These are phyloP conservation scores for Distichodus sexfasciatus DNA, from an alignment of 2,797 vertebrate species.

Conservation along the genomic window DNA sequence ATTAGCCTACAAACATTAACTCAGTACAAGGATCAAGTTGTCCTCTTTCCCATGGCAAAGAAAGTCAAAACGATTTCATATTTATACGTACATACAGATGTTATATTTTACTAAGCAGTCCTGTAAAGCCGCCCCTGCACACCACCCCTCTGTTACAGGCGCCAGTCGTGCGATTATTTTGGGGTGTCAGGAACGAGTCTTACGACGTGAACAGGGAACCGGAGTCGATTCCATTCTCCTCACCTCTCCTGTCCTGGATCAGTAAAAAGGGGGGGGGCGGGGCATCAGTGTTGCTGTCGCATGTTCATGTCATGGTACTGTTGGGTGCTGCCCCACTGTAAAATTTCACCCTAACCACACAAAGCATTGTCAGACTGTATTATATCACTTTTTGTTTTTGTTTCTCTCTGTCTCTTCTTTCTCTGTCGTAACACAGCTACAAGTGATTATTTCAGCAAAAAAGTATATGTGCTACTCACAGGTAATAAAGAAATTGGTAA, in stretches of 20 bases:
- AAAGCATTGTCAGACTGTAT: constrained; percentile 44
- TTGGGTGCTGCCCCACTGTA: constrained; percentile 47
- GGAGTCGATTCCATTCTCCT: constrained; percentile 40
- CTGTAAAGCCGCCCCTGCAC: constrained; percentile 27
- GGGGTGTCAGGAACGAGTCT: constrained; percentile 30
- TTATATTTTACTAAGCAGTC: constrained; percentile 71
- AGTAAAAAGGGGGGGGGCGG: constrained; percentile 18
- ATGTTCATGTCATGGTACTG: constrained; percentile 47
- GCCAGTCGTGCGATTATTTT: constrained; percentile 39
- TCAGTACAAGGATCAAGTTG: constrained; percentile 19
- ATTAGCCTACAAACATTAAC: constrained; percentile 20
- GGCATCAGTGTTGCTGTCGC: constrained; percentile 44
- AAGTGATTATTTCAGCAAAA: constrained; percentile 50
- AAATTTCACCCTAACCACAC: constrained; percentile 46
- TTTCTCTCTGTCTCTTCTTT: constrained; percentile 31
- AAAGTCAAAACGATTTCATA: constrained; percentile 47
- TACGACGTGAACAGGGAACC: constrained; percentile 26
- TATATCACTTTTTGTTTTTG: constrained; percentile 27
- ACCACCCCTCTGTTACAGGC: constrained; percentile 34
- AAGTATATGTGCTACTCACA: constrained; percentile 46
- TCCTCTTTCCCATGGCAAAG: constrained; percentile 33
- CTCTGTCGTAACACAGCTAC: constrained; percentile 46
- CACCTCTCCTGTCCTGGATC: constrained; percentile 23
- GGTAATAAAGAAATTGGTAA: constrained; percentile 51
- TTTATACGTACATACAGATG: constrained; percentile 67